These are phyloP conservation scores for Tragulus kanchil DNA, from an alignment of 2,113 vertebrate species.

Conservation along the genomic window DNA sequence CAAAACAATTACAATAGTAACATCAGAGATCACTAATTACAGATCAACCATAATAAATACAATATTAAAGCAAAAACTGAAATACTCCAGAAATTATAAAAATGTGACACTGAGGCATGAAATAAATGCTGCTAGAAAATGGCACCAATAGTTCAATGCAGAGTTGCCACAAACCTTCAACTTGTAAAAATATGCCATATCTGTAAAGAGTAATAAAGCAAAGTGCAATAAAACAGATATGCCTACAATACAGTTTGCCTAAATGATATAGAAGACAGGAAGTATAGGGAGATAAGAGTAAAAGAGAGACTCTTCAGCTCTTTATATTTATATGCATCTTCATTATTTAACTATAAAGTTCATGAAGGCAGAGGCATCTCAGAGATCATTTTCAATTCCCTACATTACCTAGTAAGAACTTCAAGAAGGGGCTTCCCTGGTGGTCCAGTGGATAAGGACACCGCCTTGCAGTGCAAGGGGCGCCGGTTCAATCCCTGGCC, in stretches of 20 bases:
- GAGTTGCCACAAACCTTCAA: not conserved
- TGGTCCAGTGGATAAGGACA: too few species aligned
- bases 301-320: not conserved
- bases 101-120: not conserved
- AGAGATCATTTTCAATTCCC: slow-evolving; percentile 31
- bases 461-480: too few species aligned
- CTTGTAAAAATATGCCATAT: too few species aligned
- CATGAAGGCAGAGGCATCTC: not conserved
- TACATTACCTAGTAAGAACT: not conserved
- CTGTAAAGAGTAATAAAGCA: not conserved
- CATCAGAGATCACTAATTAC: not conserved
- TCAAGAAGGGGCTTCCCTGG: not conserved
- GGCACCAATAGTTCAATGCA: not conserved
- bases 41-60: not conserved
- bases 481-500: too few species aligned
- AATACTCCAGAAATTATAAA: not conserved
- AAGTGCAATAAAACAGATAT: not conserved
- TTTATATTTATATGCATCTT: not conserved
- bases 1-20: not conserved
- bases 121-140: not conserved
- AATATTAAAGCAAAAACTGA: not conserved
- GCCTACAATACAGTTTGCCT: not conserved
- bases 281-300: not conserved
- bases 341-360: not conserved
- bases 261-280: not conserved